A percentile compares a stretch with the other conserved stretches of the same genome.
These are phyloP conservation scores for Deilephila porcellus DNA, from an alignment of 2,888 invertebrate genomes.

Conservation along the genomic window DNA sequence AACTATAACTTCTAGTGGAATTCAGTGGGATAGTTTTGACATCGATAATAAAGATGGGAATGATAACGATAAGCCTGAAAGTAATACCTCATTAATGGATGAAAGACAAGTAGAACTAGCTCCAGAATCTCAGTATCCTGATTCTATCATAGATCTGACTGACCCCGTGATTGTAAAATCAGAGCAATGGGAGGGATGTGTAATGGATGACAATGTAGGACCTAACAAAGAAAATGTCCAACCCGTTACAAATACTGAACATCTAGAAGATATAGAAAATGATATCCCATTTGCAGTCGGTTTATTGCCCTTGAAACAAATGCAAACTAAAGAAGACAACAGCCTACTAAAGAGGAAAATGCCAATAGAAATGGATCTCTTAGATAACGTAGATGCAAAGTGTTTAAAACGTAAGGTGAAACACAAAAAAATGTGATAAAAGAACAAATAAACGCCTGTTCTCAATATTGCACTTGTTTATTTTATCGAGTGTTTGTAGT, in stretches of 20 bases:
- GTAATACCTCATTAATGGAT: constrained; percentile 36
- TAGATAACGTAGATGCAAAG: constrained; percentile 68
- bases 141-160: constrained; percentile 62
- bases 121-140: constrained; percentile 47
- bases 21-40: constrained; percentile 60
- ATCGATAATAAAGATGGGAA: constrained; percentile 47
- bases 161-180: constrained; percentile 50
- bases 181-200: constrained; percentile 54
- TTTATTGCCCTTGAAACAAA: constrained; percentile 69
- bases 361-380: constrained; percentile 53
- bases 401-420: constrained; percentile 78
- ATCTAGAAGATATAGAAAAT: constrained; percentile 55
- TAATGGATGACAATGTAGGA: constrained; percentile 48
- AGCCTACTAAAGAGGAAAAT: constrained; percentile 65
- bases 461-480: background rate
- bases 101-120: constrained; percentile 28
- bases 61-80: constrained; percentile 35
- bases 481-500: background rate
- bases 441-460: constrained; percentile 31
- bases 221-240: constrained; percentile 60
- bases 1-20: constrained; percentile 26
- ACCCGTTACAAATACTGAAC: constrained; percentile 41
- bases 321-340: constrained; percentile 56
- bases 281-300: constrained; percentile 80
- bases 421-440: constrained; percentile 67